Base-by-base conservation (phyloP, 2,888 invertebrate genomes). In the Rapana venosa region DNA sequence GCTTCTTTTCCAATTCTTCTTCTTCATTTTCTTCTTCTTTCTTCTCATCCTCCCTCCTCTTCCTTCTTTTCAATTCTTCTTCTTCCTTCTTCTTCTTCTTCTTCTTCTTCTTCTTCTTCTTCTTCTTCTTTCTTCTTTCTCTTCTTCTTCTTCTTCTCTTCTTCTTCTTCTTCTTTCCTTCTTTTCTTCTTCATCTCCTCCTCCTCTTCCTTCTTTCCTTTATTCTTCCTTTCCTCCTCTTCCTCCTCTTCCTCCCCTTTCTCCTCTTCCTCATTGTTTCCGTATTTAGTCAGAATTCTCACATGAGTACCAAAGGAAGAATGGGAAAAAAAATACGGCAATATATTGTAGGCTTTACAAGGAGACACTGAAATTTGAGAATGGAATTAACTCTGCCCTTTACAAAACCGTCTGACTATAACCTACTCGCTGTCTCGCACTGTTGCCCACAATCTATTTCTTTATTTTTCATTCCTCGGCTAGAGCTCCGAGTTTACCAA, bases 221-320 rank as follows among this genome's bases (percentile, higher is more conserved):
- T 74, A 5, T 74, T 22, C 30, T 26, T 70, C 87, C 61, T 32
- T 70, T 70, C 32, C 87, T 87, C 87, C 66, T 70, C 70, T 26
- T 70, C 87, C 20, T 35, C 70, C 87, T n/a, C 47, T 70, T 61
- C 61, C 61, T 22, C 13, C 61, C 15, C 61, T 61, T 15, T 20
- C 61, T 22, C 61, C 61, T 61, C 15, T 1, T 22, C 22, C 61
- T 61, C 15, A 47, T 47, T 47, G 47, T 47, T 47, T 47, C 47
- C 8, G 47, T 2, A 47, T 47, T 47, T 47, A 47, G 47, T 47
- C 47, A 47, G 47, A 47, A 47, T 8, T 47, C 47, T 47, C 4
- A 47, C n/a, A 47, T 47, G 47, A 47, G 8, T 47, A 47, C 4
- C 47, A 2, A 5, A 47, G 2, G 47, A 47, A 47, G 47, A 47